Base-by-base conservation (phyloP, 1,140 invertebrate species). In the Pteromalus puparum region DNA sequence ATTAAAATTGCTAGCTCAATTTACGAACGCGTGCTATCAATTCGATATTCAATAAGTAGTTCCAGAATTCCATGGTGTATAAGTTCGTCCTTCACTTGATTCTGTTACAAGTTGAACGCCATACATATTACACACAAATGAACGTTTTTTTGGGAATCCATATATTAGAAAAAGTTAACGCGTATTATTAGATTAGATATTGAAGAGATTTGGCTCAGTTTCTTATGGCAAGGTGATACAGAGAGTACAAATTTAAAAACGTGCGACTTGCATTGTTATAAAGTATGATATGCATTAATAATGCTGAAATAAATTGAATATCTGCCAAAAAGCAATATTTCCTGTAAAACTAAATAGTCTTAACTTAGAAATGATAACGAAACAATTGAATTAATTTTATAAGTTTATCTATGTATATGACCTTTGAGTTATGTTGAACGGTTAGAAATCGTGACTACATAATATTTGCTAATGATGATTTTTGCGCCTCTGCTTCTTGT, bases 1-100 rank as follows among this genome's bases (percentile, higher is more conserved):
- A 89, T 74, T 81, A 46, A 30, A 61, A 78, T 26, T 46, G 24
- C 6, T n/a, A 9, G 26, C 42, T 65, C 0, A 34, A 81, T 42
- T 24, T n/a, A n/a, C 18, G 15, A 5, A 48, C 15, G 4, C 42
- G 13, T 46, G 10, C 46, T 48, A 48, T 2, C 2, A 18, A 48
- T 48, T 70, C 10, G 67, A 2, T 26, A 70, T 26, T 13, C n/a
- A 24, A 26, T 26, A 70, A 81, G n/a, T 24, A 38, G 6, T 34
- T 73, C 2, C 28, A 72, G 26, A 70, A 72, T 72, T 13, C 15
- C 3, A 15, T 34, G 30, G 30, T 1, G 26, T 9, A 7, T n/a
- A 53, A 18, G 53, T n/a, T 61, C 15, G 48, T 53, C 18, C 18
- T 61, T 61, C 21, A n/a, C 53, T 61, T 61, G 53, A 61, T 5